phyloP scores from a whole-genome alignment of 2,888 invertebrate genomes.

The Phrixothrix hirtus region DNA sequence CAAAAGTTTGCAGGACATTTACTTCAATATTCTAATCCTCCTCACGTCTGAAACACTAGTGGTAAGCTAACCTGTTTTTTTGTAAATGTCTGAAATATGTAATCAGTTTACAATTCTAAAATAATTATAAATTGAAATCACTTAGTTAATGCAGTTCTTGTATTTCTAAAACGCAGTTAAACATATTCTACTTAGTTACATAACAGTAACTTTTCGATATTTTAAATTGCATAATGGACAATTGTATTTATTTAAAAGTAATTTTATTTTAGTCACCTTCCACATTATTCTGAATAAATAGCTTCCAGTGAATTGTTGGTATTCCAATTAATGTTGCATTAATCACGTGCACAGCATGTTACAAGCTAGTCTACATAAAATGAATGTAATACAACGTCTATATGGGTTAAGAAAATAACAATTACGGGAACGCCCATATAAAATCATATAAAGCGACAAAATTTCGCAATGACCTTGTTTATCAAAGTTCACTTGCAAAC shows the following conservation, averaged over 20 bases:
- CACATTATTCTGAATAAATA: not conserved
- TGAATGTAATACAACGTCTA: constrained; percentile 5
- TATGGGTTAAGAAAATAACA: constrained; percentile 17
- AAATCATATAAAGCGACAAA: constrained; percentile 14
- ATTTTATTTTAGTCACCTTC: constrained; percentile 15
- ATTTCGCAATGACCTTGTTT: constrained; percentile 26
- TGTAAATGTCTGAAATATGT: too few species aligned
- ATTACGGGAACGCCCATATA: constrained; percentile 24
- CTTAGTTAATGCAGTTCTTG: too few species aligned
- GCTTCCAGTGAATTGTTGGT: constrained; percentile 1
- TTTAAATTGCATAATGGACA: constrained; percentile 3
- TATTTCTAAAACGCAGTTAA: too few species aligned
- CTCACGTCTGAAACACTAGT: too few species aligned
- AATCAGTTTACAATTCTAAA: too few species aligned
- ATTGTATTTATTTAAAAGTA: constrained; percentile 9
- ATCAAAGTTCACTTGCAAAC: constrained; percentile 27
- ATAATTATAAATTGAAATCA: too few species aligned
- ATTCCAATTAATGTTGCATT: constrained; percentile 5
- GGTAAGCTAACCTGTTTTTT: too few species aligned
- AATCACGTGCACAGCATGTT: not conserved
- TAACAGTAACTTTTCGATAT: not conserved
- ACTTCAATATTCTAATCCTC: too few species aligned
- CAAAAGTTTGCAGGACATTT: too few species aligned
- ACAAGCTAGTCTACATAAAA: not conserved
- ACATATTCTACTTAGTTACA: too few species aligned